Evolutionary conservation across 2,797 vertebrate genomes (phyloP), one percentile per base, ranked within the genome.

Genomic region (Chloroceryle amazona): DNA sequence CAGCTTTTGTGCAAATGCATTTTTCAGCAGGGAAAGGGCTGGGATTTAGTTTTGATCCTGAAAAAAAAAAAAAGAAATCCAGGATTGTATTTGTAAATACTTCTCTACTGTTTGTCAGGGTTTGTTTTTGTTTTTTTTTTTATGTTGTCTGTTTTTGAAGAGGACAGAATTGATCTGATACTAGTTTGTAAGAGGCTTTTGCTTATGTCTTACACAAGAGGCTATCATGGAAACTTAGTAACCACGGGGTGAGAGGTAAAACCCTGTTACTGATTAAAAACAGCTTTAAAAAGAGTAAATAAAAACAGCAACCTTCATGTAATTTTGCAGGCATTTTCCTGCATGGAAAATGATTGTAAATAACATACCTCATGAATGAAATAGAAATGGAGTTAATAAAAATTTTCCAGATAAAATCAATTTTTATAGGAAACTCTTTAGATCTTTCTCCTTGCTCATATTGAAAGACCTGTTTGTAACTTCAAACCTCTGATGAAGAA

Each of bases 221-320:
- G 23, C 61, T 91, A 46, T 92, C 63, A 66, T 33, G 10, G 89
- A 84, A 96, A 89, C 81, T 67, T 89, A 51, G 71, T 95, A 96
- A 95, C 90, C 46, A 8, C 55, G 70, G 62, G 90, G 93, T 96
- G 75, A 97, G 93, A 97, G 89, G 89, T 96, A 92, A 96, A 96
- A 70, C n/a, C 25, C 60, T 90, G 94, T 97, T 96, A 96, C 88
- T 96, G 58, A 97, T 97, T 96, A 96, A 96, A 92, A 93, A 51
- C 62, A 89, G 65, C 54, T 73, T 82, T 7, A 76, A 70, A 93
- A 81, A 78, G 37, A 68, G 71, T 61, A 76, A 81, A 90, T 81
- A 81, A 83, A 93, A 81, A 4, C 60, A 85, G 23, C 63, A 83
- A 73, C 42, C 22, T 83, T 75, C 70, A 33, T 89, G 55, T 90